Conservation (phyloP, 2,888 invertebrate genomes). For the Esperia sulphurella region DNA sequence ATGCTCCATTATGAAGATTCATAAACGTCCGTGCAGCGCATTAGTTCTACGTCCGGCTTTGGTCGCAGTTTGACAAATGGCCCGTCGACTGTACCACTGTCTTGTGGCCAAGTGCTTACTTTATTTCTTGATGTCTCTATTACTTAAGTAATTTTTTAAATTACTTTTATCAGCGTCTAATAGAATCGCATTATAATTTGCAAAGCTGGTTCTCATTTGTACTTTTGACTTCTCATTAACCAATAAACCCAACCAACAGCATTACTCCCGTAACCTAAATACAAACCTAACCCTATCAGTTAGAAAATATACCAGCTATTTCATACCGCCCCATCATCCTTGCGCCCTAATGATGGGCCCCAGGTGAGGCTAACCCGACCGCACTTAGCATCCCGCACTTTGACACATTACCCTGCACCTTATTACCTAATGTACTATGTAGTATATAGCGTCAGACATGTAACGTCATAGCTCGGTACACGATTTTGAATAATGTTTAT, state of each 20-base stretch:
- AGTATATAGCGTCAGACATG: not conserved
- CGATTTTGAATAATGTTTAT: too few species aligned
- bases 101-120: constrained; percentile 8
- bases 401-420: not conserved
- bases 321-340: not conserved
- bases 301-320: not conserved
- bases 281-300: too few species aligned
- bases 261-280: too few species aligned
- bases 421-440: not conserved
- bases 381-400: constrained; percentile 2
- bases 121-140: not conserved
- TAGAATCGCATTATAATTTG: too few species aligned
- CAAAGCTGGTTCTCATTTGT: too few species aligned
- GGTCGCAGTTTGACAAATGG: constrained; percentile 4
- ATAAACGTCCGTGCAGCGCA: constrained; percentile 5
- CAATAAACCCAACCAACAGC: too few species aligned
- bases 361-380: constrained; percentile 1
- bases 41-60: not conserved
- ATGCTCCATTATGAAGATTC: constrained; percentile 10
- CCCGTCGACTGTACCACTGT: constrained; percentile 1
- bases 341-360: not conserved
- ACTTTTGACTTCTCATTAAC: too few species aligned
- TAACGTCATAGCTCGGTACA: too few species aligned
- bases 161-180: too few species aligned
- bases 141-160: not conserved